phyloP scores from a whole-genome alignment of 2,888 invertebrate species.

The Periphyllus acericola region DNA sequence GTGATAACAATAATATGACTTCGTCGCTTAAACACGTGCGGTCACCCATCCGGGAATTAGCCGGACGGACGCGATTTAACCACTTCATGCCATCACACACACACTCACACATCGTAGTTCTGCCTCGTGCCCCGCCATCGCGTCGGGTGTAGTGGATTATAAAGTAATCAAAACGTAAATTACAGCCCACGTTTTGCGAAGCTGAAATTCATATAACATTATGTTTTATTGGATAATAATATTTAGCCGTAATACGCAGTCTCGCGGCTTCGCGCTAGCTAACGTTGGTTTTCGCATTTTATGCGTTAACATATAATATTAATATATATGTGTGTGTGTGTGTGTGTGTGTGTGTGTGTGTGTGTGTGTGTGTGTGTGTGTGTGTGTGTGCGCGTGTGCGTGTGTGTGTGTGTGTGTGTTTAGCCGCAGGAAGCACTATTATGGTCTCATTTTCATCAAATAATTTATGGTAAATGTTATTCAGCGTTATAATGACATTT shows the following conservation, averaged over 20 bases:
- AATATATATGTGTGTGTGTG: not conserved
- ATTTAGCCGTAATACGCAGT: not conserved
- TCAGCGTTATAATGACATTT: not conserved
- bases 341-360: not conserved
- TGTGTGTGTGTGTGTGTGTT: not conserved
- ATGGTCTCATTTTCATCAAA: not conserved
- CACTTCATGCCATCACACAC: too few relatives aligned
- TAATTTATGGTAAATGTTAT: constrained; percentile 21
- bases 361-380: not conserved
- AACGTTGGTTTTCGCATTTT: not conserved
- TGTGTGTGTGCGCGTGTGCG: not conserved
- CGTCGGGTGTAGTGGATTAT: too few relatives aligned
- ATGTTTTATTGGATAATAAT: not conserved
- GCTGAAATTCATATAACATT: too few relatives aligned
- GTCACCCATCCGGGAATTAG: too few relatives aligned
- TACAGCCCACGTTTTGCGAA: too few relatives aligned
- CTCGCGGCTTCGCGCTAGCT: not conserved
- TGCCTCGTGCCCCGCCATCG: too few relatives aligned
- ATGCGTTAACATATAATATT: not conserved
- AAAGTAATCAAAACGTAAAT: too few relatives aligned
- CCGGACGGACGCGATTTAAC: too few relatives aligned
- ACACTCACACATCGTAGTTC: too few relatives aligned
- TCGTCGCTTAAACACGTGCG: too few relatives aligned
- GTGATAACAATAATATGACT: too few relatives aligned
- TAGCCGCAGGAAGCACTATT: not conserved